Conservation (phyloP, 2,113 vertebrate species). For the Phalacrocorax carbo region DNA sequence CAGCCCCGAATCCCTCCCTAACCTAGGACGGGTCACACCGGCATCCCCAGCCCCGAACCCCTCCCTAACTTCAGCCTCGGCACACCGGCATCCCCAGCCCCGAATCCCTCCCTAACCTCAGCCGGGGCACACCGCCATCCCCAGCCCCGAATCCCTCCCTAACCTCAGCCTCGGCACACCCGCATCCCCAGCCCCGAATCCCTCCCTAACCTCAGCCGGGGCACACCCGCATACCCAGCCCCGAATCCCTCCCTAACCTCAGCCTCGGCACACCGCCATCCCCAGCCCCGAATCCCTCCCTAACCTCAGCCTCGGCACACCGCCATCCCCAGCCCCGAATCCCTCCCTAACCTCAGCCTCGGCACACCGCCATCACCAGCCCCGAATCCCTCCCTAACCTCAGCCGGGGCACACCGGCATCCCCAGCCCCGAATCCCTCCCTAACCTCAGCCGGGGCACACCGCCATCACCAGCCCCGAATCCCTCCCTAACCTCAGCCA, state of each 20-base stretch:
- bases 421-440: too few relatives aligned
- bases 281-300: too few relatives aligned
- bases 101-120: background rate
- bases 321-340: background rate
- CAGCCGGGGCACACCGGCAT: background rate
- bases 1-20: too few relatives aligned
- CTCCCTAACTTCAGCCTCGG: background rate
- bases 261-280: background rate
- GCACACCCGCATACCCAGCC: background rate
- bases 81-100: background rate
- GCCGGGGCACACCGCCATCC: background rate
- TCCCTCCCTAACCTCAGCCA: background rate
- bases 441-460: background rate
- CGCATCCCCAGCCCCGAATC: background rate
- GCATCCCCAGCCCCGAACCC: background rate
- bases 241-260: too few relatives aligned
- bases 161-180: background rate
- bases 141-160: too few relatives aligned
- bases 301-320: background rate
- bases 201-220: background rate
- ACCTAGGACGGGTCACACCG: too few relatives aligned
- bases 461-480: background rate
- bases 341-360: background rate
- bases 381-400: too few relatives aligned
- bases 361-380: background rate